Evolutionary conservation across 2,888 invertebrate species (phyloP), one percentile per base, ranked within the genome.

Genomic region (Tinea trinotella): DNA sequence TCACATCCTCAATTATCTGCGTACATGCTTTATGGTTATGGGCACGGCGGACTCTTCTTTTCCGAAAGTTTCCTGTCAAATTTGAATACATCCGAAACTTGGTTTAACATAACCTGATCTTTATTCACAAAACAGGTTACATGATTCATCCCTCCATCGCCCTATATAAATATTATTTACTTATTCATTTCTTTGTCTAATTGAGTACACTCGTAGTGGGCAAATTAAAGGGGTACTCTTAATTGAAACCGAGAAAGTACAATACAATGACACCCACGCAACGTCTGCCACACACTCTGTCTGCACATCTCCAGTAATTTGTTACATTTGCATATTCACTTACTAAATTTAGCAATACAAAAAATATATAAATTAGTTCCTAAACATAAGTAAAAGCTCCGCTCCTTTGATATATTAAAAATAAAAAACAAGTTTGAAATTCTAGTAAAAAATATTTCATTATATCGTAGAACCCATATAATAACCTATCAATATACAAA

Each of bases 201-300:
- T 56, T 56, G 55, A 58, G 54, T 54, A 54, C 58, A 54, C 63
- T 30, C 30, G 7, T 22, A 30, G 30, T 4, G 30, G 30, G 30
- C n/a, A 30, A 30, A 17, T 35, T 22, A 12, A 53, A 36, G 35
- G 19, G 30, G 17, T 35, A 53, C 30, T 30, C 34, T 53, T 18
- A 53, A 53, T 40, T 40, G 40, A 40, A 40, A 40, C 15, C 40
- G 15, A 40, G 40, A 40, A 17, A 40, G 40, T 40, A 40, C 17
- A 40, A 40, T 40, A 74, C 65, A 84, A 83, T 82, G 74, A 78
- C 77, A 63, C 84, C 84, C 80, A 84, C 84, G 76, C 81, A 66
- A 7, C 62, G 83, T 80, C 82, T 84, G 82, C 64, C 64, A 66
- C 62, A 62, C 62, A 30, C 3, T 30, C 22, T 62, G 61, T 30